phyloP scores from a whole-genome alignment of 2,113 vertebrate species.

The Brachionichthys hirsutus region DNA sequence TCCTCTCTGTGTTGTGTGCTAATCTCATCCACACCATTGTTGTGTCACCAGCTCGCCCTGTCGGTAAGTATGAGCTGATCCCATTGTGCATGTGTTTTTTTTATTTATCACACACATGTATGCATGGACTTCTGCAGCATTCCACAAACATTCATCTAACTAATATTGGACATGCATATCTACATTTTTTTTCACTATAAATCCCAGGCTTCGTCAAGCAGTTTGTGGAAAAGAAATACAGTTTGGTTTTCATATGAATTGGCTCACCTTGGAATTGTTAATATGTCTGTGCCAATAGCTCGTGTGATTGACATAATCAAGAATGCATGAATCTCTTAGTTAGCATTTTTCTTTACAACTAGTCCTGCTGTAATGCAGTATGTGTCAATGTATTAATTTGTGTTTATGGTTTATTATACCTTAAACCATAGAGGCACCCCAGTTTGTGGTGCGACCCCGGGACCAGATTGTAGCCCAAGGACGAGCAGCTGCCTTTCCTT shows the following conservation, averaged over 20 bases:
- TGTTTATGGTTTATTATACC: constrained; percentile 46
- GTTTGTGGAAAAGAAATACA: too few species aligned
- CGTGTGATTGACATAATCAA: neutral
- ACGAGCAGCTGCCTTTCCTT: constrained; percentile 92
- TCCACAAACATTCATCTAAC: constrained; percentile 59
- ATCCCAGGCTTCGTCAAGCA: constrained; percentile 23
- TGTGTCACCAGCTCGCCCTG: constrained; percentile 93
- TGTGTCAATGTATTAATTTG: constrained; percentile 21
- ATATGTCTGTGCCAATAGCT: too few species aligned
- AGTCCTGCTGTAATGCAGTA: neutral
- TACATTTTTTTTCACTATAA: constrained; percentile 24
- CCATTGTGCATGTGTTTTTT: constrained; percentile 82
- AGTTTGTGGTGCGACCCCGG: constrained; percentile 96
- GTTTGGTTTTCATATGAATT: too few species aligned
- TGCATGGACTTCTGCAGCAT: constrained; percentile 55
- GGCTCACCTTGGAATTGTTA: too few species aligned
- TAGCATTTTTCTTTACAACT: constrained; percentile 12
- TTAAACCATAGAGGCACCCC: constrained; percentile 89
- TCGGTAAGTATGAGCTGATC: constrained; percentile 95
- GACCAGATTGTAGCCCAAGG: constrained; percentile 98
- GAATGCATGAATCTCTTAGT: constrained; percentile 60
- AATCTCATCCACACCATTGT: constrained; percentile 89
- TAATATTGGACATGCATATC: constrained; percentile 51
- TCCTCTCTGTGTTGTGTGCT: constrained; percentile 76
- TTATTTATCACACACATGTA: constrained; percentile 48